Base-by-base conservation (phyloP, 2,888 invertebrate genomes). In the Drosophila anceps region DNA sequence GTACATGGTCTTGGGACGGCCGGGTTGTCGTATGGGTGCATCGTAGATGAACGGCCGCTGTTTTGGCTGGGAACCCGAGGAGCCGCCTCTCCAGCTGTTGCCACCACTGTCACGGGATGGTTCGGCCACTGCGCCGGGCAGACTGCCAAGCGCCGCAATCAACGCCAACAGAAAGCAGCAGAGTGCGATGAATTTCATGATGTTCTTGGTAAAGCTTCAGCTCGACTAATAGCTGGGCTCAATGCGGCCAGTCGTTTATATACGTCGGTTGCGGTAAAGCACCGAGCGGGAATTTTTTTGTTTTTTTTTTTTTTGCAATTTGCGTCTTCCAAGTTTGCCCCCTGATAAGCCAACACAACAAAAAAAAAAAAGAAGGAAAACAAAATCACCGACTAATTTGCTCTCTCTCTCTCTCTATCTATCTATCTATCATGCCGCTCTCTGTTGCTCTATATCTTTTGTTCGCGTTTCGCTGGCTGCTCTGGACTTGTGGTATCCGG, bases 1-100 rank as follows among this genome's bases (percentile, higher is more conserved):
- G 68, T 88, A 86, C 73, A 70, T 84, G 0, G 86, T 88, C n/a
- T 31, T 46, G 0, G 78, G 69, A 12, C 60, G 74, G 18, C 68
- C 66, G 0, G 79, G 85, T 2, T 54, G 57, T 0, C 65, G 66
- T 1, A 87, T 37, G 3, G 86, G 88, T 0, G 86, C 33, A 51
- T 87, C 86, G 31, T 83, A 85, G 53, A 24, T 24, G 6, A 80
- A 50, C 0, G 86, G 82, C 6, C 80, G 75, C 13, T 29, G 12
- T 20, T 53, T 43, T 0, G 69, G 62, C 4, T 41, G 51, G 0
- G 69, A 37, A 0, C 39, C 13, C 1, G 59, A 43, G 12, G 82
- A 68, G 27, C 29, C 69, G 0, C 71, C 61, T 1, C 73, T 10
- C 62, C 76, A 69, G 13, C 73, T 60, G 57, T 76, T 69, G 50